Percentiles rank a stretch among this genome's conserved stretches.
phyloP scores from a whole-genome alignment of 2,888 invertebrate genomes.

The Ceraclea dissimilis region DNA sequence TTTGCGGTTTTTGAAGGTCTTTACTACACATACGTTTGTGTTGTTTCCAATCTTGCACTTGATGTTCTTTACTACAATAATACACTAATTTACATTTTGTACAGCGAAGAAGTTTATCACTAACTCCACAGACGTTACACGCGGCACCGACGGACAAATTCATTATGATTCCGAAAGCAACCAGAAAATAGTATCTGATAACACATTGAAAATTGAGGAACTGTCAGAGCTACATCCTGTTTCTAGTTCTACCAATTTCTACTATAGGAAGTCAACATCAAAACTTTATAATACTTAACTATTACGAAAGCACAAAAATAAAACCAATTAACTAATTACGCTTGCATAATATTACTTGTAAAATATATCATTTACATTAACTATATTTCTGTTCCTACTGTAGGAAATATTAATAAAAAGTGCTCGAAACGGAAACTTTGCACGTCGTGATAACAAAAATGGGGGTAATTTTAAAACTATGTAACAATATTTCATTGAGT shows the following conservation, averaged over 20 bases:
- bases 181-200: constrained; percentile 17
- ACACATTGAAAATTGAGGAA: constrained; percentile 13
- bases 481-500: no score
- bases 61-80: constrained; percentile 72
- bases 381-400: no score
- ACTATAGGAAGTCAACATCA: constrained; percentile 3
- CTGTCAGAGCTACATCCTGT: constrained; percentile 4
- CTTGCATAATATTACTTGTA: no score
- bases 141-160: constrained; percentile 17
- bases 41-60: constrained; percentile 68
- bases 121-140: constrained; percentile 14
- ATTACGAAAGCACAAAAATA: no score
- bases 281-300: no score
- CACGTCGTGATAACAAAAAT: no score
- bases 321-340: no score
- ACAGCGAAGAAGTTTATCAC: constrained; percentile 49
- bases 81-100: constrained; percentile 53
- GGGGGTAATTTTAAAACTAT: no score
- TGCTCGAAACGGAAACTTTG: no score
- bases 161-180: constrained; percentile 13
- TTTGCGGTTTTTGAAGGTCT: constrained; percentile 5
- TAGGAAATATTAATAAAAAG: no score
- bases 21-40: constrained; percentile 58
- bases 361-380: no score
- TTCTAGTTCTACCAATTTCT: constrained; percentile 3